Base-by-base conservation (phyloP, 2,113 vertebrate species). In the Gavia stellata region DNA sequence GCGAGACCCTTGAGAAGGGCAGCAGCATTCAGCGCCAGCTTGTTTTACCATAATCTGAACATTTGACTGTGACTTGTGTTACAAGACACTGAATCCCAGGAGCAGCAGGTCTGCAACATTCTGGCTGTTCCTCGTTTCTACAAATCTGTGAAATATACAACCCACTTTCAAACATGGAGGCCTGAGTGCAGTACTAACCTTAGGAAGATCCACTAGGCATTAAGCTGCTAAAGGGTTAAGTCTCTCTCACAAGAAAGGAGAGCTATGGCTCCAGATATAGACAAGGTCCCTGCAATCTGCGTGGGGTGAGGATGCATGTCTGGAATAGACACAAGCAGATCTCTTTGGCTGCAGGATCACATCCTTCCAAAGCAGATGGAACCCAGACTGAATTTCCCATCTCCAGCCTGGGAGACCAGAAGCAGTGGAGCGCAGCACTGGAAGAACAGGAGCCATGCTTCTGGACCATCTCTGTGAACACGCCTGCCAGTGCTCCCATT, bases 401-500 rank as follows among this genome's bases (percentile, higher is more conserved):
- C 52, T 98, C 96, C 95, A 98, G 53, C 75, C 63, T 81, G 74
- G 95, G 61, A 38, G 94, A 97, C 23, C 67, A 55, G 49, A 97
- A 96, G 4, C 49, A 89, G 24, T 99, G 99, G 99, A 98, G 94
- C 14, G 96, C 96, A 2, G 45, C 21, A 8, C 92, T 98, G 44
- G 24, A 97, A n/a, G 79, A 87, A 10, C 82, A 50, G 33, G 95
- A 96, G 18, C 44, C 62, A 1, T 62, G 44, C n/a, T 68, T 13
- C 50, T 95, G 98, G 97, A 95, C 42, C 10, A 42, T 99, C 79
- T 61, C 49, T 6, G 88, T 99, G 66, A 98, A 91, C 26, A 85
- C 98, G 0, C 98, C 98, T 2, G 96, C 98, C 11, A 93, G 97
- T 5, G 97, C 98, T 52, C 94, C 98, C 44, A 93, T 99, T 11